A percentile compares a stretch with the other conserved stretches of the same genome.
Conservation (phyloP, 2,888 invertebrate species). For the Noctua fimbriata region DNA sequence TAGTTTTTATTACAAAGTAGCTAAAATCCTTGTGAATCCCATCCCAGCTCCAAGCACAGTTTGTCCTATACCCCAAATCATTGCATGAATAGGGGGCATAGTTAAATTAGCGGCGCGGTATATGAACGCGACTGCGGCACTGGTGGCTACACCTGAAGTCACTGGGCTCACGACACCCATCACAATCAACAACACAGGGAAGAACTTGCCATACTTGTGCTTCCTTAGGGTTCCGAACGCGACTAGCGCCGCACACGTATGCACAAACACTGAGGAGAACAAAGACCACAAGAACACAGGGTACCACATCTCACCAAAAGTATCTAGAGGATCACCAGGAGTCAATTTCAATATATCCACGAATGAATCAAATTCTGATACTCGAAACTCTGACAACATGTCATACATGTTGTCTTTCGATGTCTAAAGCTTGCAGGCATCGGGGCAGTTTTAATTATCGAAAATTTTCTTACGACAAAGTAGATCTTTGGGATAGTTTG, state of each 20-base stretch:
- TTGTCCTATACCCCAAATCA: slow-evolving; percentile 98
- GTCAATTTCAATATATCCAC: slow-evolving; percentile 93
- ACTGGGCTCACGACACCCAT: slow-evolving; percentile 97
- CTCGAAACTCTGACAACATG: slow-evolving; percentile 90
- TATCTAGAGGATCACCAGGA: slow-evolving; percentile 92
- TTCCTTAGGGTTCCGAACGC: slow-evolving; percentile 97
- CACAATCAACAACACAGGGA: slow-evolving; percentile 95
- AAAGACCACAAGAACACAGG: slow-evolving; percentile 98
- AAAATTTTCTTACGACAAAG: slow-evolving; percentile 65
- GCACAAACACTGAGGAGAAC: slow-evolving; percentile 98
- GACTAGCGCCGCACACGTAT: slow-evolving; percentile 96
- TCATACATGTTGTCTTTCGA: slow-evolving; percentile 89
- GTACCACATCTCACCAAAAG: slow-evolving; percentile 98
- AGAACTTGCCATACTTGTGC: slow-evolving; percentile 98
- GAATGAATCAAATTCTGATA: slow-evolving; percentile 92
- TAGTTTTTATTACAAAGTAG: slow-evolving; percentile 93
- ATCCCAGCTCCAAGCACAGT: slow-evolving; percentile 96
- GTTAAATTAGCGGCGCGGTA: slow-evolving; percentile 96
- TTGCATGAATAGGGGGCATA: slow-evolving; percentile 97
- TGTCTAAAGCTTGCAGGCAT: slow-evolving; percentile 84
- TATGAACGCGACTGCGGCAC: slow-evolving; percentile 98
- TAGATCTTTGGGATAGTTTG: slow-evolving; percentile 23
- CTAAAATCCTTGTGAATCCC: slow-evolving; percentile 97
- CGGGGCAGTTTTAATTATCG: slow-evolving; percentile 79
- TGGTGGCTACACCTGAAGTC: slow-evolving; percentile 96